Percentiles rank a stretch among this genome's conserved stretches.
Conservation (phyloP, 2,797 vertebrate species). For the Onychomys arenicola region DNA sequence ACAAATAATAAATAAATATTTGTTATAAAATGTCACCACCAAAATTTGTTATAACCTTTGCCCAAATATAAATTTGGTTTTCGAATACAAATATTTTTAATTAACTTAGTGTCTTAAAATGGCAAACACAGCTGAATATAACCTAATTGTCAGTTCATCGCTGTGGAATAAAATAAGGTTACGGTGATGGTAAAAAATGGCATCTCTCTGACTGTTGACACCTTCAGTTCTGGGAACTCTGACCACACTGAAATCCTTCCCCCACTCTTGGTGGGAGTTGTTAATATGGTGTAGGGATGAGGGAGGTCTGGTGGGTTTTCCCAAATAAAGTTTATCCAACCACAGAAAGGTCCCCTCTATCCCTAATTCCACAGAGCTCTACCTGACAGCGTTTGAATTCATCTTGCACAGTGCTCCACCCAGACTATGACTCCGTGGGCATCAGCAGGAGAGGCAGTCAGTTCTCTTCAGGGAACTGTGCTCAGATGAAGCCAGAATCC, state of each 20-base stretch:
- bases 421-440: not conserved
- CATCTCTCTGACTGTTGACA: slow-evolving; percentile 46
- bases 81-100: slow-evolving; percentile 68
- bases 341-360: not conserved
- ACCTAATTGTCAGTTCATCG: slow-evolving; percentile 35
- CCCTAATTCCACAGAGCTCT: no score
- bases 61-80: slow-evolving; percentile 62
- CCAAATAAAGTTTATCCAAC: slow-evolving; percentile 1
- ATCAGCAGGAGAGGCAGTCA: not conserved
- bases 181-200: slow-evolving; percentile 51
- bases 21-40: slow-evolving; percentile 51
- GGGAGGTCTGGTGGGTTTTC: not conserved
- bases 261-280: slow-evolving; percentile 61
- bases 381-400: not conserved
- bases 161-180: slow-evolving; percentile 63
- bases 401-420: not conserved
- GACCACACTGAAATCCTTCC: slow-evolving; percentile 60
- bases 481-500: not conserved
- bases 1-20: slow-evolving; percentile 20
- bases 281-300: not conserved
- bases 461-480: not conserved
- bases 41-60: slow-evolving; percentile 58
- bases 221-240: slow-evolving; percentile 61
- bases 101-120: slow-evolving; percentile 47
- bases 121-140: slow-evolving; percentile 63